Percentiles rank a stretch among this genome's conserved stretches.
Evolutionary conservation across 2,113 vertebrate species (phyloP).

Genomic region (Zeus faber): DNA sequence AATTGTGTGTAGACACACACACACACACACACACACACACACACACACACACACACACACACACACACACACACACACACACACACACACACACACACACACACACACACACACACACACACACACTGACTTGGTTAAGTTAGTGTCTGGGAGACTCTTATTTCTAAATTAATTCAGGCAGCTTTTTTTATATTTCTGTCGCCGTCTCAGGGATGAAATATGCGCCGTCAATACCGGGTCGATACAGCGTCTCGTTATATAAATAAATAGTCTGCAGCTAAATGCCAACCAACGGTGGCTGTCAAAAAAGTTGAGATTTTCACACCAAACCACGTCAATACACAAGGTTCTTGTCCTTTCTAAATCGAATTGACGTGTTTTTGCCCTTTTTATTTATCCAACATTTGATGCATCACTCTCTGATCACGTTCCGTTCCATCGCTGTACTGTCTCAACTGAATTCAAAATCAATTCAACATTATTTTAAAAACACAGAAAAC

Average conservation of each 20-base stretch:
- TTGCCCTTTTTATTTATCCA: too few species aligned
- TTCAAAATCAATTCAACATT: too few species aligned
- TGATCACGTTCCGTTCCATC: too few species aligned
- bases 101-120: conserved; percentile 1
- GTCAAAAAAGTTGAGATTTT: not conserved
- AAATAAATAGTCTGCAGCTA: conserved; percentile 19
- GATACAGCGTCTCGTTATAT: conserved; percentile 39
- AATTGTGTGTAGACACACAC: not conserved
- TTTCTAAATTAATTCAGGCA: too few species aligned
- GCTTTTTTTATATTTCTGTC: too few species aligned
- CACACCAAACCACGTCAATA: not conserved
- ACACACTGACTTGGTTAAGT: not conserved
- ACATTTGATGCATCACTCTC: too few species aligned
- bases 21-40: too few species aligned
- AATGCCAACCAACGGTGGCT: conserved; percentile 18
- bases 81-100: not conserved
- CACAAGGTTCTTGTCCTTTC: not conserved
- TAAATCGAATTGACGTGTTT: too few species aligned
- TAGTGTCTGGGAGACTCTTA: not conserved
- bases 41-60: too few species aligned
- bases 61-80: too few species aligned
- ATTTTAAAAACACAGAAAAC: too few species aligned
- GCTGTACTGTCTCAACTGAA: too few species aligned
- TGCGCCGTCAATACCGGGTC: conserved; percentile 33
- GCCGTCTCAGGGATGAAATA: conserved; percentile 23